Base-by-base conservation (phyloP, 2,888 invertebrate species). In the Tipula lateralis region DNA sequence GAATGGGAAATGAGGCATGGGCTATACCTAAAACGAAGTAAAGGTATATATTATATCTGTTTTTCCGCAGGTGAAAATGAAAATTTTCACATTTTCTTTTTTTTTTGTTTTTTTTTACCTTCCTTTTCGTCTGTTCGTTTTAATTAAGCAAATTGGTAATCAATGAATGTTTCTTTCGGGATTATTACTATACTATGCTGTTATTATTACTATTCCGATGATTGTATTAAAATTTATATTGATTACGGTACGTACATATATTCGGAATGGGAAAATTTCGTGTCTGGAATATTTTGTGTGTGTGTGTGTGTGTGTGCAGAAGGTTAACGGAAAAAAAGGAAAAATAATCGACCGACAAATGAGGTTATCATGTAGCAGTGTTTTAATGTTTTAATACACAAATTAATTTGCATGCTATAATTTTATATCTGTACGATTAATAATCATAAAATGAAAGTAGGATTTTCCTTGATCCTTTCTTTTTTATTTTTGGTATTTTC, bases 61-160 rank as follows among this genome's bases (percentile, higher is more conserved):
- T 66, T 66, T 39, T 39, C 66, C 24, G 66, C 66, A 66, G 66
- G 66, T 66, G 66, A 9, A 66, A 66, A 66, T 24, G 66, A 66
- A 66, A 66, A 66, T 66, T 66, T 44, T 24, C 6, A 66, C 19
- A 50, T 50, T 50, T 50, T 50, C 13, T 39, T 39, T 39, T 44
- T n/a, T 19, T 44, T 16, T 36, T 36, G 5, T 36, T 44, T 66
- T 66, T 39, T 39, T 12, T 1, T 39, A 13, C 39, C 1, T 13
- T 9, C 66, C 1, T 66, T 66, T 66, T 24, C 24, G 66, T 66
- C 66, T 66, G 66, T 66, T 66, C 66, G 24, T 66, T 66, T 66
- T 66, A 66, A 66, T 66, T 66, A 66, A 66, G 66, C 66, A 66
- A 66, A 66, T 66, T 66, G 66, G 66, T 66, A 66, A 66, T 66